Evolutionary conservation across 2,888 invertebrate species (phyloP).

Genomic region (Microdon myrmicae): DNA sequence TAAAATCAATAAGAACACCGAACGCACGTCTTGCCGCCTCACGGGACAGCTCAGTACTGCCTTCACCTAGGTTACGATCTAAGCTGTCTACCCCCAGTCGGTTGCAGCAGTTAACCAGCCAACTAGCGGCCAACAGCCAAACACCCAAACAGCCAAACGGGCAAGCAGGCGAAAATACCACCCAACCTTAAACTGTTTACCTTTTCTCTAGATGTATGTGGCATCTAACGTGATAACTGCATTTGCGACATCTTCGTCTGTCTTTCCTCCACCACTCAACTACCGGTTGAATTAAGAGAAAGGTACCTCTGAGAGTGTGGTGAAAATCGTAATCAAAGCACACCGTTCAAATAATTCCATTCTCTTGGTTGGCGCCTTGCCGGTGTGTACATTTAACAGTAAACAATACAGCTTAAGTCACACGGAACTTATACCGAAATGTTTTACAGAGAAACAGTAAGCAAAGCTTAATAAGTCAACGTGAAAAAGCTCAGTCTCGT

Average conservation of each 20-base stretch:
- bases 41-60: slow-evolving; percentile 52
- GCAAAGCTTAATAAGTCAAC: too few species aligned
- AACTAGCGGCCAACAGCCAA: slow-evolving; percentile 37
- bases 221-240: too few species aligned
- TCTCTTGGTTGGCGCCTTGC: slow-evolving; percentile 43
- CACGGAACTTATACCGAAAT: slow-evolving; percentile 17
- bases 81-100: slow-evolving; percentile 49
- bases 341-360: too few species aligned
- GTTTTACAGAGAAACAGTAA: too few species aligned
- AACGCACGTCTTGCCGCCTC: slow-evolving; percentile 53
- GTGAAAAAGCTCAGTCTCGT: too few species aligned
- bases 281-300: neutral
- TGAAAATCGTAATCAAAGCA: neutral
- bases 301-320: neutral
- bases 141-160: slow-evolving; percentile 31
- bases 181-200: slow-evolving; percentile 48
- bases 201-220: too few species aligned
- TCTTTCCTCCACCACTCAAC: neutral
- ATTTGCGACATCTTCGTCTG: neutral
- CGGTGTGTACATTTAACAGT: slow-evolving; percentile 43
- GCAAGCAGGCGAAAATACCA: slow-evolving; percentile 18
- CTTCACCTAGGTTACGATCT: slow-evolving; percentile 48
- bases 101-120: slow-evolving; percentile 45
- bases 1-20: slow-evolving; percentile 39
- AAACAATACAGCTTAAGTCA: slow-evolving; percentile 33